phyloP scores from a whole-genome alignment of 2,113 vertebrate species.

The Semnornis frantzii region DNA sequence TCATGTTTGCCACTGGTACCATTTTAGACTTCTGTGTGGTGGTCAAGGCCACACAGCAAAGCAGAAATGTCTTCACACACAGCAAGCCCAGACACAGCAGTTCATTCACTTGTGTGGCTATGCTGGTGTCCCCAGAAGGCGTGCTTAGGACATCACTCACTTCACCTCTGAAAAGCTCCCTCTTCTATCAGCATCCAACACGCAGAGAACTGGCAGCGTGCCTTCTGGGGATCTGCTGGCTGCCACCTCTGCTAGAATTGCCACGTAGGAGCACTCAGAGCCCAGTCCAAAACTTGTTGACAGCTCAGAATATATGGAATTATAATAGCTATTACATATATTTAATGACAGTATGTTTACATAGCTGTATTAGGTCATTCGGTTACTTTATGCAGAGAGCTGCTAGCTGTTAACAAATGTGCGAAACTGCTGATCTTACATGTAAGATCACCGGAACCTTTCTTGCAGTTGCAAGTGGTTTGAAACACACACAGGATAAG shows the following conservation, averaged over 20 bases:
- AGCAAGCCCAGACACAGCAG: background rate
- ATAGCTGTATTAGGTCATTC: constrained; percentile 2
- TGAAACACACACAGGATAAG: background rate
- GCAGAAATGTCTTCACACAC: background rate
- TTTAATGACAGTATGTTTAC: constrained; percentile 14
- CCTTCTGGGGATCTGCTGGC: background rate
- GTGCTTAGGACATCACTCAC: background rate
- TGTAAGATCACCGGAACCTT: background rate
- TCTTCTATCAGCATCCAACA: background rate
- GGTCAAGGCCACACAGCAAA: background rate
- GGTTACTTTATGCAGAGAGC: background rate
- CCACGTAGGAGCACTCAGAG: background rate
- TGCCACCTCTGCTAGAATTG: background rate
- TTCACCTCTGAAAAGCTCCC: background rate
- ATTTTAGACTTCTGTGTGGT: background rate
- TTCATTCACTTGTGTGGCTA: rapidly evolving
- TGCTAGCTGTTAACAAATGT: constrained; percentile 28
- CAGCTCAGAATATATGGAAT: constrained; percentile 10
- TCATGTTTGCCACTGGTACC: background rate
- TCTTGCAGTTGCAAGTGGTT: background rate
- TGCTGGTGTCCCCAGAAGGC: background rate
- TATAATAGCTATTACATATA: background rate
- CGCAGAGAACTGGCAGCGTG: background rate
- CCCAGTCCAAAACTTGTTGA: background rate
- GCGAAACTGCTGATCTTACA: background rate